Conservation (phyloP, 2,113 vertebrate species). For the Bos javanicus region DNA sequence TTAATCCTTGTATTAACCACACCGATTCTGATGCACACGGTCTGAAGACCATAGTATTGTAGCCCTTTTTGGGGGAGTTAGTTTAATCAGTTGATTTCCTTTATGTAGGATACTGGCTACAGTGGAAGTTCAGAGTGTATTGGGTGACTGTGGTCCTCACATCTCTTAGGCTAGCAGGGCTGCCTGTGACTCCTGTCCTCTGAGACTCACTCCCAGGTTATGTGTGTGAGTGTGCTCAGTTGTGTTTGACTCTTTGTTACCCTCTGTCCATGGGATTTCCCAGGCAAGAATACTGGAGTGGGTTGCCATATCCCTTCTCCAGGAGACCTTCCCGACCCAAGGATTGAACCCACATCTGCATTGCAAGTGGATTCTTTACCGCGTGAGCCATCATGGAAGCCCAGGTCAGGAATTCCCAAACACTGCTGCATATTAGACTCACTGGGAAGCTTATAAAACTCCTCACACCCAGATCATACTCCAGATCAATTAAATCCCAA, state of each 20-base stretch:
- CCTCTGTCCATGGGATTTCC: not conserved
- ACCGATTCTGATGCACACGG: not conserved
- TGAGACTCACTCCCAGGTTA: not conserved
- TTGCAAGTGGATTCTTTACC: not conserved
- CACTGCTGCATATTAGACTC: not conserved
- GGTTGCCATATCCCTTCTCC: not conserved
- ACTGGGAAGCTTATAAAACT: not conserved
- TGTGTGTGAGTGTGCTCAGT: not conserved
- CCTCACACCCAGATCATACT: no score
- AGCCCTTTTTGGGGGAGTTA: not conserved
- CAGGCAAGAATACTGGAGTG: not conserved
- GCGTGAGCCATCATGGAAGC: not conserved
- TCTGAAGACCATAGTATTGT: not conserved
- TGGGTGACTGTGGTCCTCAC: not conserved
- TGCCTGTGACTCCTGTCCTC: not conserved
- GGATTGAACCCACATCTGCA: not conserved
- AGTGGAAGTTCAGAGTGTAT: not conserved
- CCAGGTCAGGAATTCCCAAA: not conserved
- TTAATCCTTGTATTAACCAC: not conserved
- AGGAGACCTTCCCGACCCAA: not conserved
- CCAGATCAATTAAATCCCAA: not conserved
- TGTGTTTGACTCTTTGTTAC: not conserved
- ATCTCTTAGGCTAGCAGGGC: not conserved
- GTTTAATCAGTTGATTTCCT: not conserved
- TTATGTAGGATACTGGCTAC: not conserved